A percentile compares a stretch with the other conserved stretches of the same genome.
These are phyloP conservation scores for Myotis pilosus DNA, from an alignment of 2,797 vertebrate species.

Conservation along the genomic window DNA sequence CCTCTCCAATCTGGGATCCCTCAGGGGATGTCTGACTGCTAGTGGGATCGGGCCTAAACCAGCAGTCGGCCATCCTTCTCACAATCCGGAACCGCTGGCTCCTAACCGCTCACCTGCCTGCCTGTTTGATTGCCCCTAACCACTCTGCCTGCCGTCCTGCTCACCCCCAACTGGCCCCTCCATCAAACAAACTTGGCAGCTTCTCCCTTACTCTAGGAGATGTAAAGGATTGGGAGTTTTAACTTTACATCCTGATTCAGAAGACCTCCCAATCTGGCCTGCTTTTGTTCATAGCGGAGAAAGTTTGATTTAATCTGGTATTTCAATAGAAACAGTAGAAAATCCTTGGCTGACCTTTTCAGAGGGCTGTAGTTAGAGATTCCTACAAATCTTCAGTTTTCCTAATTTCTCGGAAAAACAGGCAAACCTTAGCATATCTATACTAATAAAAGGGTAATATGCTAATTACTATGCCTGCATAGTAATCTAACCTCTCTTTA, in stretches of 20 bases:
- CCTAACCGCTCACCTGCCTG: no score
- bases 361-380: not conserved
- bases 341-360: not conserved
- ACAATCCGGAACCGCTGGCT: no score
- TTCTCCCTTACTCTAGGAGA: conserved; percentile 6
- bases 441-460: no score
- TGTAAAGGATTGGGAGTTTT: not conserved
- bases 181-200: not conserved
- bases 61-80: no score
- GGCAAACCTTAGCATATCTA: not conserved
- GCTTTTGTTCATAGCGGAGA: not conserved
- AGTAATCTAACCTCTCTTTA: not conserved
- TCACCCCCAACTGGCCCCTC: not conserved
- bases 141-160: no score
- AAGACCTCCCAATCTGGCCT: not conserved
- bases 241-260: not conserved
- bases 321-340: not conserved
- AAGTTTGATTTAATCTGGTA: conserved; percentile 23
- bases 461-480: not conserved
- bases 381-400: not conserved
- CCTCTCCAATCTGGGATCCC: no score
- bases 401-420: conserved; percentile 31
- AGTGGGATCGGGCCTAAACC: no score
- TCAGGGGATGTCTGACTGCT: no score
- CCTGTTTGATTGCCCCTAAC: no score